Conservation (phyloP, 1,140 invertebrate species). For the Cataglyphis hispanica region DNA sequence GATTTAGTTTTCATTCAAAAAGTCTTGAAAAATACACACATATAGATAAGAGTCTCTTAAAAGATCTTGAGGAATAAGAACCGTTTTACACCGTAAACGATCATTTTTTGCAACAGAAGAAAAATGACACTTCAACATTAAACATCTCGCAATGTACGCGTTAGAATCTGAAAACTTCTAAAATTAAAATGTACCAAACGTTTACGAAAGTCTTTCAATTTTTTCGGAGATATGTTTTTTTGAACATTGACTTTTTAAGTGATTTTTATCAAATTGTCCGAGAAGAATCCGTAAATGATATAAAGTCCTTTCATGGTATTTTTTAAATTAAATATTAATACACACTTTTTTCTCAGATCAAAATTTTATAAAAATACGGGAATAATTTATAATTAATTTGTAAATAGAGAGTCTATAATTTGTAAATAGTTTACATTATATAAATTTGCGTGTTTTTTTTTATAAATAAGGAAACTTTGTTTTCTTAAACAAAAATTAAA, state of each 20-base stretch:
- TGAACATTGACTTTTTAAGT: background rate
- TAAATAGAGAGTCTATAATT: background rate
- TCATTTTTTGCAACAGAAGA: background rate
- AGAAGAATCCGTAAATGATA: background rate
- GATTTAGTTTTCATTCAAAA: background rate
- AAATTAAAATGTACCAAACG: background rate
- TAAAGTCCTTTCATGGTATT: background rate
- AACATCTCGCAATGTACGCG: background rate
- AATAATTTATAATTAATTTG: background rate
- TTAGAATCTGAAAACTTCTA: background rate
- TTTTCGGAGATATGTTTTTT: constrained; percentile 5
- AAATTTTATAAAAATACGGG: background rate
- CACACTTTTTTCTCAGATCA: background rate
- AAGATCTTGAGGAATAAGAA: background rate
- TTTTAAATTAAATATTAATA: background rate
- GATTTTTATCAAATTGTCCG: background rate
- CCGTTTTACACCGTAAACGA: background rate
- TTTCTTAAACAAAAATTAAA: background rate
- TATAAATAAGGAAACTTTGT: background rate
- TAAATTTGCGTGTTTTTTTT: background rate
- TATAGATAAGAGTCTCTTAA: background rate
- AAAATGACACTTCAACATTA: background rate
- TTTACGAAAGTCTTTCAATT: background rate
- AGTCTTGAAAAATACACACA: background rate
- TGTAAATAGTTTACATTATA: background rate